These are phyloP conservation scores for Hydrophis major DNA, from an alignment of 2,797 vertebrate genomes.

Conservation along the genomic window DNA sequence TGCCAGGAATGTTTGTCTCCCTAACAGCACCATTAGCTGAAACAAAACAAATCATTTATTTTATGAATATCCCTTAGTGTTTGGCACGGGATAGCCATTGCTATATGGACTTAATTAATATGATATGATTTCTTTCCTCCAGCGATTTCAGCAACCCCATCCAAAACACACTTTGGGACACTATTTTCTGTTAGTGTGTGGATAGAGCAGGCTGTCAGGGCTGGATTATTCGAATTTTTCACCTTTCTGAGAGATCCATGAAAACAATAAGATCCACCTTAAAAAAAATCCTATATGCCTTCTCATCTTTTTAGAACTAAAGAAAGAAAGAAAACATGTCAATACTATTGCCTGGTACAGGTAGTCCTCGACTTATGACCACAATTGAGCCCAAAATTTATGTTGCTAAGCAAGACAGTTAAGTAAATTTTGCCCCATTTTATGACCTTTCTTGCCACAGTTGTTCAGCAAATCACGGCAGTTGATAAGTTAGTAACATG, in stretches of 20 bases:
- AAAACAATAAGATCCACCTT: background rate
- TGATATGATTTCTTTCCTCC: background rate
- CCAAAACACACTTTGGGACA: background rate
- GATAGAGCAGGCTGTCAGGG: background rate
- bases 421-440: background rate
- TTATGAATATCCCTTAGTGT: background rate
- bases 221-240: background rate
- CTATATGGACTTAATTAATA: background rate
- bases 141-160: background rate
- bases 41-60: background rate
- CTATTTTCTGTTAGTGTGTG: background rate
- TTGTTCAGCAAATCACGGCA: background rate
- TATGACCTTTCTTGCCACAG: background rate
- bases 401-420: background rate
- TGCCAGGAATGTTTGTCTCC: background rate
- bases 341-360: background rate
- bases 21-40: background rate
- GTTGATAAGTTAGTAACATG: background rate
- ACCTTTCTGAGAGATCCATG: background rate
- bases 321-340: background rate
- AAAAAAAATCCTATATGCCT: background rate
- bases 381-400: background rate
- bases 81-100: background rate
- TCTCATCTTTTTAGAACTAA: background rate
- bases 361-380: background rate